Percentiles rank a stretch among this genome's conserved stretches.
Evolutionary conservation across 2,888 invertebrate species (phyloP).

Genomic region (Lordiphosa andalusiaca): DNA sequence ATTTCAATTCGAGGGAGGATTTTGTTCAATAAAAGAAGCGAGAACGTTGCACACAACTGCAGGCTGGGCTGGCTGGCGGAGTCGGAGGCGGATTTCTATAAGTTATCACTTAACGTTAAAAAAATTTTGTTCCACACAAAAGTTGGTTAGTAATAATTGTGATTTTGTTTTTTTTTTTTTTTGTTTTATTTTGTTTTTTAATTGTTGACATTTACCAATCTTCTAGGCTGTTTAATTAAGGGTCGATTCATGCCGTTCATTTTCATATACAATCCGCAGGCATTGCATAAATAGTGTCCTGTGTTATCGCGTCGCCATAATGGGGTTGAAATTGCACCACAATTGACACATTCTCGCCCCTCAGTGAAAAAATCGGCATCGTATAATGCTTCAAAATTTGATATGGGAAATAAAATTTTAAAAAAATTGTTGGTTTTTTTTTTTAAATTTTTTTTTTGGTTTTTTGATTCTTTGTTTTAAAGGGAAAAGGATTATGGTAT

Average conservation of each 20-base stretch:
- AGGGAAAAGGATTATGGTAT: no score
- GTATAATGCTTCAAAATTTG: constrained; percentile 79
- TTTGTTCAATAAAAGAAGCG: constrained; percentile 61
- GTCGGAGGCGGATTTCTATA: constrained; percentile 80
- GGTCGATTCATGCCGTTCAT: constrained; percentile 97
- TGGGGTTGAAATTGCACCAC: constrained; percentile 98
- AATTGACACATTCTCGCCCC: constrained; percentile 98
- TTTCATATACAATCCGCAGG: constrained; percentile 98
- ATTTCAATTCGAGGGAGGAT: constrained; percentile 39
- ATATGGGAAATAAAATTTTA: constrained; percentile 32
- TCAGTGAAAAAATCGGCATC: constrained; percentile 84
- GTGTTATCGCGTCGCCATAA: constrained; percentile 99
- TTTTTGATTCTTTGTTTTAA: constrained; percentile 14
- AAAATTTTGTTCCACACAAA: constrained; percentile 78
- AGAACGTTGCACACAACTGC: constrained; percentile 63
- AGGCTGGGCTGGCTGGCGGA: constrained; percentile 48
- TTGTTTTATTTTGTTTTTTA: constrained; percentile 26
- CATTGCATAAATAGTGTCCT: constrained; percentile 99
- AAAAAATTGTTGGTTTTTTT: constrained; percentile 26
- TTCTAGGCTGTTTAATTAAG: constrained; percentile 93
- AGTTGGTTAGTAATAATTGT: constrained; percentile 59
- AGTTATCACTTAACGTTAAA: constrained; percentile 50
- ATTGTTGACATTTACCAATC: constrained; percentile 85
- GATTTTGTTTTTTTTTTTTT: constrained; percentile 10
- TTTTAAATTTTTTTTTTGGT: constrained; percentile 18